Conservation (phyloP, 2,113 vertebrate genomes). For the Ochotona curzoniae region DNA sequence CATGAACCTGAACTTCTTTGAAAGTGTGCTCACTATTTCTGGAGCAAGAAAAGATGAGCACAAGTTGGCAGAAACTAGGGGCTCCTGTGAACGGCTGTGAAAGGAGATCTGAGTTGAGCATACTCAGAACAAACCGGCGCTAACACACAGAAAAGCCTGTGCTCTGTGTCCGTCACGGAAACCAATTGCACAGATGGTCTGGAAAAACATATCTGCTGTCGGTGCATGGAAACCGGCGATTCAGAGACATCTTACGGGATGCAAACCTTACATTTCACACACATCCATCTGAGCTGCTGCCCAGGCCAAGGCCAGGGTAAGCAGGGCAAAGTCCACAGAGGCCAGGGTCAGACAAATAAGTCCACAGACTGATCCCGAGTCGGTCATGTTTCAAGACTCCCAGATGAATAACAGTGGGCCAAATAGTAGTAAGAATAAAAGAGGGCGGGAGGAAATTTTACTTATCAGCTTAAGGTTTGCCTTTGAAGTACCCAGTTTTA, state of each 20-base stretch:
- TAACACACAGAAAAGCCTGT: background rate
- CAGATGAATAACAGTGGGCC: background rate
- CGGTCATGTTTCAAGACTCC: background rate
- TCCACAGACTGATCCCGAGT: background rate
- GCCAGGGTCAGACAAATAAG: background rate
- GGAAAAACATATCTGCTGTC: background rate
- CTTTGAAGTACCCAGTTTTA: slow-evolving; percentile 35
- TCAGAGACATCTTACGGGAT: background rate
- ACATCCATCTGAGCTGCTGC: background rate
- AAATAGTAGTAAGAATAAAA: background rate
- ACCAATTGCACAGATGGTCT: background rate
- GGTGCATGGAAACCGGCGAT: background rate
- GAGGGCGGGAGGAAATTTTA: background rate
- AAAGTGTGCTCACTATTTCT: background rate
- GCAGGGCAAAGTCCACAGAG: background rate
- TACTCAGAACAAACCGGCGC: background rate
- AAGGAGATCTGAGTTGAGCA: background rate
- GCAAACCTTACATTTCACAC: background rate
- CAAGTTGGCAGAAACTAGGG: slow-evolving; percentile 5
- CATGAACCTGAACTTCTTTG: background rate
- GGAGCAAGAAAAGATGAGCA: background rate
- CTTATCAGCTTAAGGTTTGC: background rate
- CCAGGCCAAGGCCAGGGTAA: background rate
- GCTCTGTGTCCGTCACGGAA: background rate
- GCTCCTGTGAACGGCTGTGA: background rate